These are phyloP conservation scores for Neolamprologus devosi DNA, from an alignment of 2,113 vertebrate species.

Conservation along the genomic window DNA sequence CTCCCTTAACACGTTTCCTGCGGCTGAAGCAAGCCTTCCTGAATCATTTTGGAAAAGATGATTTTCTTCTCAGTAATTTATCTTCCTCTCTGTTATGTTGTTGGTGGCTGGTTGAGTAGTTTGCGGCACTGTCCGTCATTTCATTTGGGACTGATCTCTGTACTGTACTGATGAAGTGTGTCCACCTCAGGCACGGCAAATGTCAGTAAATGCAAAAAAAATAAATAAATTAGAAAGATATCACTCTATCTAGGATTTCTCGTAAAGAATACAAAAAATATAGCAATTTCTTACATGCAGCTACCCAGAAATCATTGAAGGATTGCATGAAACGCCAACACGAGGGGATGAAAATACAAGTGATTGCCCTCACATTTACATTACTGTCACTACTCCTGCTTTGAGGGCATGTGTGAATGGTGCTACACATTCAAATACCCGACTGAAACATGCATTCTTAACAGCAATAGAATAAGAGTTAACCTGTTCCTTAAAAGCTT, in stretches of 20 bases:
- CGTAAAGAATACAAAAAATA: not conserved
- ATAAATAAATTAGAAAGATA: not conserved
- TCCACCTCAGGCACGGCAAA: slow-evolving; percentile 27
- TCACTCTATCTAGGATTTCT: slow-evolving; percentile 16
- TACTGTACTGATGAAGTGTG: slow-evolving; percentile 51
- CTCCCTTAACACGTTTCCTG: slow-evolving; percentile 7
- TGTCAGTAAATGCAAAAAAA: slow-evolving; percentile 37
- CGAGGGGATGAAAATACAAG: slow-evolving; percentile 7
- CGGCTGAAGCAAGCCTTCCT: not conserved
- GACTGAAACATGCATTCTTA: slow-evolving; percentile 40
- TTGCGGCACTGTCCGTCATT: slow-evolving; percentile 1
- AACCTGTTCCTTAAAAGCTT: slow-evolving; percentile 39
- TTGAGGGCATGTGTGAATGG: slow-evolving; percentile 43
- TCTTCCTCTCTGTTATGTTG: not conserved
- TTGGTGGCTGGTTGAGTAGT: slow-evolving; percentile 12
- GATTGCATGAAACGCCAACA: not conserved
- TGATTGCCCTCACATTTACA: slow-evolving; percentile 7
- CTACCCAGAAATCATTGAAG: slow-evolving; percentile 24
- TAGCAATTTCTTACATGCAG: slow-evolving; percentile 32
- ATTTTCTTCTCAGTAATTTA: not conserved
- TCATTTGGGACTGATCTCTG: slow-evolving; percentile 46
- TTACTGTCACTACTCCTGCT: not conserved
- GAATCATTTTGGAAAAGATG: not conserved
- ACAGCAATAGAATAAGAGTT: slow-evolving; percentile 57
- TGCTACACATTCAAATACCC: slow-evolving; percentile 57